Conservation (phyloP, 1,140 invertebrate genomes). For the Eriosoma lanigerum region DNA sequence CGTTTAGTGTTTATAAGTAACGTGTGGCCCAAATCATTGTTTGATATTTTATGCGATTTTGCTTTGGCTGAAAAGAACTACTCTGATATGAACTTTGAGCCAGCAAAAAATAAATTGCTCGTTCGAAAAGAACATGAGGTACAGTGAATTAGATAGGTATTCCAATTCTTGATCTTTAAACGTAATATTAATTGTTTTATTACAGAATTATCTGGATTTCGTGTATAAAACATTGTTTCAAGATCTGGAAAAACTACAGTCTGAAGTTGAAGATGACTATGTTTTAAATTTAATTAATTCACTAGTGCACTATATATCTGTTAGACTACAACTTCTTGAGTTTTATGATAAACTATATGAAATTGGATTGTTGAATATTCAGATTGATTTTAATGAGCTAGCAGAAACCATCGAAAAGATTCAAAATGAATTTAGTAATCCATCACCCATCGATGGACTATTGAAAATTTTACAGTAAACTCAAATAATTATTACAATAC, state of each 20-base stretch:
- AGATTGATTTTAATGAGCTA: constrained; percentile 37
- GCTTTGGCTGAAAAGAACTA: constrained; percentile 44
- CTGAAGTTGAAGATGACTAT: neutral
- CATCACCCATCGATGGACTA: constrained; percentile 19
- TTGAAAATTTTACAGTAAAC: constrained; percentile 34
- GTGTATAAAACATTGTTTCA: constrained; percentile 41
- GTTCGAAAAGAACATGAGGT: constrained; percentile 38
- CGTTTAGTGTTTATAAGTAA: neutral
- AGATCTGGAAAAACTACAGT: constrained; percentile 33
- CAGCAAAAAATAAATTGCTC: constrained; percentile 18
- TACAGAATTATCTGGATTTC: constrained; percentile 35
- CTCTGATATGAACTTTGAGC: constrained; percentile 31
- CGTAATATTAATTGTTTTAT: neutral
- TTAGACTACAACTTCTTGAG: constrained; percentile 36
- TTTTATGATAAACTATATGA: constrained; percentile 36
- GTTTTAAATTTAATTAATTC: constrained; percentile 21
- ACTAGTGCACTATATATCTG: constrained; percentile 13
- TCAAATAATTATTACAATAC: no score
- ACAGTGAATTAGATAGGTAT: neutral
- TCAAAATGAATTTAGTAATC: neutral
- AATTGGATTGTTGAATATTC: constrained; percentile 2
- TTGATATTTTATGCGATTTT: constrained; percentile 44
- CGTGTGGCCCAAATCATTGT: constrained; percentile 24
- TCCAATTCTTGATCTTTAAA: neutral
- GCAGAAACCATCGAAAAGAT: neutral